Evolutionary conservation across 2,888 invertebrate genomes (phyloP).

Genomic region (Drosophila rubida): DNA sequence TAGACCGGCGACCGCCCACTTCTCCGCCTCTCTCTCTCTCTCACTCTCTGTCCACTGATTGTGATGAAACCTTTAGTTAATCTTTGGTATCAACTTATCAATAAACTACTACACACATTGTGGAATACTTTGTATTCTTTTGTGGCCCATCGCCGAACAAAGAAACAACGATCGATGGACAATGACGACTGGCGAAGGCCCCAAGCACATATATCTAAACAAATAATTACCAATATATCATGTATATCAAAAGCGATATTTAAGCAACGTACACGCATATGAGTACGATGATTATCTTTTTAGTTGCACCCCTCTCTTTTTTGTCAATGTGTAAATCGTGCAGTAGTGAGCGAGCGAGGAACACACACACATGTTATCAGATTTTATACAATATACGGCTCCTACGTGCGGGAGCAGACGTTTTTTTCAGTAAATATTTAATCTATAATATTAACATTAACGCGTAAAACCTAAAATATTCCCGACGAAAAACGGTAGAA

Average conservation of each 20-base stretch:
- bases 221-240: not conserved
- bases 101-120: not conserved
- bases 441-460: constrained; percentile 1
- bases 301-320: constrained; percentile 10
- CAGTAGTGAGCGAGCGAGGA: not conserved
- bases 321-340: constrained; percentile 1
- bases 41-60: not conserved
- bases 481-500: constrained; percentile 8
- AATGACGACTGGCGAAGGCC: not conserved
- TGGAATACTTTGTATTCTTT: not conserved
- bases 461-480: constrained; percentile 9
- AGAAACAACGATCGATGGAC: not conserved
- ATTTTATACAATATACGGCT: constrained; percentile 4
- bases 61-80: constrained; percentile 8
- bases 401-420: constrained; percentile 1
- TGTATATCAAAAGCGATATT: constrained; percentile 1
- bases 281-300: too few relatives aligned
- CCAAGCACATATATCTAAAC: not conserved
- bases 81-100: constrained; percentile 16
- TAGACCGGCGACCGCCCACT: constrained; percentile 32
- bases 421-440: constrained; percentile 15
- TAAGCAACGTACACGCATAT: too few relatives aligned
- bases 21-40: not conserved
- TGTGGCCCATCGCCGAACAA: not conserved
- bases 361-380: constrained; percentile 18